Evolutionary conservation across 2,797 vertebrate genomes (phyloP), one percentile per base, ranked within the genome.

Genomic region (Xenentodon cancila): DNA sequence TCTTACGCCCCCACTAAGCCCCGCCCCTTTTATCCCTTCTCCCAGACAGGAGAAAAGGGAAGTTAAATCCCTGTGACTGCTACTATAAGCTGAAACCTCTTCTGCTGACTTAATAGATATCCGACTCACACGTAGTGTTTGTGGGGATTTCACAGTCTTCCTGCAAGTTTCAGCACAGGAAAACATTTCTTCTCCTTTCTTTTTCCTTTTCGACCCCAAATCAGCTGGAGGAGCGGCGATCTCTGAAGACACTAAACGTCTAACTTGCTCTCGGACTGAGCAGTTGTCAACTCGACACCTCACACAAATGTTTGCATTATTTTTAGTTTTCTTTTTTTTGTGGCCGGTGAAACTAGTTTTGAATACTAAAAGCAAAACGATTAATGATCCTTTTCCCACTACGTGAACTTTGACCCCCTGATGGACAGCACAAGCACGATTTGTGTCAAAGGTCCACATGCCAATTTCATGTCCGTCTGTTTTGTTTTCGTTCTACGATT

Each of bases 401-500:
- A 59, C 43, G 0, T 71, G 70, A 74, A 57, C 68, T 68, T 54
- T 79, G 70, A 75, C 65, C 56, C 18, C 52, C 61, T 15, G 75
- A 62, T 78, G 71, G 75, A 85, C 87, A 80, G 87, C 83, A 84
- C 81, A 93, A 86, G 93, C 93, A 94, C 93, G 59, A 61, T 91
- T 92, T 89, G 84, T 92, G 94, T 94, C 77, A 91, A 87, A 91
- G 92, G 91, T 93, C 79, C 93, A 91, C 51, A 80, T 84, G 88
- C 90, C 84, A 88, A 78, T 85, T 90, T 92, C 84, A 88, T 85
- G 90, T 91, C 76, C 89, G 87, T 76, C 46, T 48, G 0, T 46
- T 57, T 55, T 3, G 27, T 49, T 53, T 44, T 59, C 52, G 50
- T 9, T 55, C 45, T 64, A 30, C 75, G 25, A 45, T 72, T 71